phyloP scores from a whole-genome alignment of 2,888 invertebrate genomes.

The Drosophila anomalata region DNA sequence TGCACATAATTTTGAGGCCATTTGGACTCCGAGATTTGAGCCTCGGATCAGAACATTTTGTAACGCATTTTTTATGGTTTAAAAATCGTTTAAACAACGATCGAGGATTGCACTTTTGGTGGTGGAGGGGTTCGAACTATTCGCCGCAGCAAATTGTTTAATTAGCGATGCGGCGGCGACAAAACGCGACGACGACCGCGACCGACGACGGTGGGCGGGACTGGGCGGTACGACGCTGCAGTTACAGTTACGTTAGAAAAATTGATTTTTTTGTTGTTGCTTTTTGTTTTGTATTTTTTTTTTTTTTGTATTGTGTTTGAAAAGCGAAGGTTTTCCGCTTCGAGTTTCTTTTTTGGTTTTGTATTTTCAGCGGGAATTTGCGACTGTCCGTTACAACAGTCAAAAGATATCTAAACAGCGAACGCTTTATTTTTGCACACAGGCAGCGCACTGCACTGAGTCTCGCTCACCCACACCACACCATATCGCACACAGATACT shows the following conservation, averaged over 20 bases:
- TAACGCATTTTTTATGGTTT: constrained; percentile 38
- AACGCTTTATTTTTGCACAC: constrained; percentile 71
- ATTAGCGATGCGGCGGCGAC: constrained; percentile 51
- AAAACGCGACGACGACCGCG: constrained; percentile 2
- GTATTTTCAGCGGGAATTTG: constrained; percentile 54
- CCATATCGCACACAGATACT: constrained; percentile 19
- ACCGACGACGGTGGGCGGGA: constrained; percentile 20
- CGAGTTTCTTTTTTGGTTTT: constrained; percentile 13
- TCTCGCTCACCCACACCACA: constrained; percentile 29
- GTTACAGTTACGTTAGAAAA: constrained; percentile 48
- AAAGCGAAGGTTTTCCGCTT: constrained; percentile 57
- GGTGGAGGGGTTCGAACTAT: constrained; percentile 14
- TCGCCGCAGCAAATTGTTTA: constrained; percentile 51
- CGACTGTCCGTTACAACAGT: constrained; percentile 80
- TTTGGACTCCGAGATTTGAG: constrained; percentile 10
- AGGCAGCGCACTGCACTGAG: constrained; percentile 52
- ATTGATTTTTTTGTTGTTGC: constrained; percentile 31
- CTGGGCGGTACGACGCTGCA: constrained; percentile 44
- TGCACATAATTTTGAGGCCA: constrained; percentile 12
- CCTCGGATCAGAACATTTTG: constrained; percentile 24
- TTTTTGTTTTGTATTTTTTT: constrained; percentile 34
- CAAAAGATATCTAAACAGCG: constrained; percentile 76
- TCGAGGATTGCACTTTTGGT: constrained; percentile 28
- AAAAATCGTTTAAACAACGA: constrained; percentile 1
- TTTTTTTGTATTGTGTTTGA: constrained; percentile 34